Conservation (phyloP, 2,888 invertebrate genomes). For the Crossocerus cetratus region DNA sequence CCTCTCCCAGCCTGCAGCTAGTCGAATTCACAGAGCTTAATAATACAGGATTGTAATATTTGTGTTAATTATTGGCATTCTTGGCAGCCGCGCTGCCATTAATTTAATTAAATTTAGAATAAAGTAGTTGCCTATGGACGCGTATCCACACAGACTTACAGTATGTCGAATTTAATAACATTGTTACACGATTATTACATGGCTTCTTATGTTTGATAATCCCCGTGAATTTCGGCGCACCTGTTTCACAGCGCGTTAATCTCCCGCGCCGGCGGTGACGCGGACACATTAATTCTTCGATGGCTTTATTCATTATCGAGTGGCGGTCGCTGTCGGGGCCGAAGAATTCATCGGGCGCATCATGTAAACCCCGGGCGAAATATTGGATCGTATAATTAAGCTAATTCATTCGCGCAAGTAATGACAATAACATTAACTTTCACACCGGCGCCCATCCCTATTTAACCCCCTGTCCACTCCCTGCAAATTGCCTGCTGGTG, state of each 20-base stretch:
- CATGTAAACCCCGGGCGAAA: too few species aligned
- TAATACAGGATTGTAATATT: conserved; percentile 3
- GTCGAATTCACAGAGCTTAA: conserved; percentile 25
- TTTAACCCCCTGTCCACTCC: neutral
- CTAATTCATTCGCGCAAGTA: conserved; percentile 13
- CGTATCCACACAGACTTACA: neutral
- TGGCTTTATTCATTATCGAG: too few species aligned
- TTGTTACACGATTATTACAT: neutral
- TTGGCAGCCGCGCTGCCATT: conserved; percentile 6
- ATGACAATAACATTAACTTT: conserved; percentile 6
- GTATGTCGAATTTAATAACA: neutral
- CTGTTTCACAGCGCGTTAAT: too few species aligned
- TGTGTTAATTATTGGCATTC: conserved; percentile 37
- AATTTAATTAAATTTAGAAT: conserved; percentile 18
- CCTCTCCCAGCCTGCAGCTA: conserved; percentile 19
- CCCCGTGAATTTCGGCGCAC: too few species aligned
- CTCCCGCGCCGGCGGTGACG: too few species aligned
- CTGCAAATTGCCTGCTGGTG: too few species aligned
- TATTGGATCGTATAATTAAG: neutral
- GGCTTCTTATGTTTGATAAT: too few species aligned
- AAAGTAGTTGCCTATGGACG: neutral
- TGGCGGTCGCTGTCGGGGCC: too few species aligned
- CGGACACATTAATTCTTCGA: too few species aligned
- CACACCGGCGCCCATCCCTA: neutral
- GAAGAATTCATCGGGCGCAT: neutral